Evolutionary conservation across 2,888 invertebrate species (phyloP), one percentile per base, ranked within the genome.

Genomic region (Ormyrus labotus): DNA sequence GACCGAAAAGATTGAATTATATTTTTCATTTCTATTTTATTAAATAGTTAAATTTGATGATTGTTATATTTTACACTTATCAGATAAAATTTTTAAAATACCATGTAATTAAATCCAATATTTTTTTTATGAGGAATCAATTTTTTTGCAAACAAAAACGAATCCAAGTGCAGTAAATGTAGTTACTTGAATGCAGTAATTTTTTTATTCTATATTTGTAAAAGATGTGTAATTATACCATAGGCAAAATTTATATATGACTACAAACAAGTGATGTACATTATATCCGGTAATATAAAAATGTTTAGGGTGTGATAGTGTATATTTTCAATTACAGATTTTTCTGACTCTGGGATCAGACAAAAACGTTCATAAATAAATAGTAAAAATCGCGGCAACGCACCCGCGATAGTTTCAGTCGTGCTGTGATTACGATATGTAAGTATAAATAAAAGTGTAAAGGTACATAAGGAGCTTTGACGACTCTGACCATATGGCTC

Each of bases 351-450:
- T 13, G 60, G 8, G 5, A 76, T 61, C 55, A 57, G 53, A 10
- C 34, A 3, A 58, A 48, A 65, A 19, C 3, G 50, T 34, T 48
- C 45, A 60, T 57, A 69, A 34, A 53, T 60, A 13, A 55, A 61
- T 63, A 65, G 0, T 7, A n/a, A 69, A 0, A 63, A 4, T 55
- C 19, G 69, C 57, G 76, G 69, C 63, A 34, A 57, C 69, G 76
- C 69, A 77, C 11, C 69, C 76, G 69, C 63, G 69, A 47, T 10
- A 53, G 19, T 60, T 76, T 50, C 19, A 68, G 47, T 69, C 10
- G 34, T 76, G 50, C 73, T 78, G 78, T 78, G 78, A 78, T 78
- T 78, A 78, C 58, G 47, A 55, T 5, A 7, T 57, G 60, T 68
- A 78, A 67, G 60, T 78, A 78, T 34, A 61, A 68, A 68, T 63